Base-by-base conservation (phyloP, 2,888 invertebrate species). In the Trachelus troglodyta region DNA sequence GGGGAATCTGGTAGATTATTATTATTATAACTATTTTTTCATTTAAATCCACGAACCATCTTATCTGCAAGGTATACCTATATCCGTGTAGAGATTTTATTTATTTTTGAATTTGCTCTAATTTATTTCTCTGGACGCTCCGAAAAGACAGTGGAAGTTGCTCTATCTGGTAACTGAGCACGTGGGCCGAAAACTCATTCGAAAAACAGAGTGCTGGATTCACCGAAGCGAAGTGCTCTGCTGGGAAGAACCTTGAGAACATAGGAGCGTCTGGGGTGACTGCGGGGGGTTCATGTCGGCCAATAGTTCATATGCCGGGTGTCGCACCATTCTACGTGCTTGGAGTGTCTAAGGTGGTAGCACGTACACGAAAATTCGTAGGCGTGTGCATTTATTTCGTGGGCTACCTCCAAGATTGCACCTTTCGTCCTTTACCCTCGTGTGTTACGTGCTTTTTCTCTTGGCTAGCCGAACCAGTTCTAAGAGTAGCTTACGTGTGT, bases 291-390 rank as follows among this genome's bases (percentile, higher is more conserved):
- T 83, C 85, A 86, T 87, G 86, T 85, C 83, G 85, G 82, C 83
- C 85, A 85, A 87, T 87, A 86, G 87, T 87, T 87, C 84, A 85
- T 86, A 86, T 84, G 85, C 83, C 83, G 85, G 85, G 84, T 87
- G 86, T 86, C 88, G 84, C 82, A 80, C 79, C 78, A 76, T 76
- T 76, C 79, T 85, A 87, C 87, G 87, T 86, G 86, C 85, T 83
- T 80, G 81, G 83, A 79, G 81, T 84, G 81, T 83, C 85, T 84
- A 87, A 83, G 77, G 9, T 82, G 80, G 78, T 74, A 79, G 81
- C 79, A 79, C 77, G 79, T 81, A 81, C 83, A 84, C 82, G 83
- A 85, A 85, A 87, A 86, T 85, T 87, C 84, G 81, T 79, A 83
- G 83, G 80, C 84, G 83, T 82, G 83, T 83, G 85, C 87, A 86